Conservation (phyloP, 2,888 invertebrate species). For the Volucella inanis region DNA sequence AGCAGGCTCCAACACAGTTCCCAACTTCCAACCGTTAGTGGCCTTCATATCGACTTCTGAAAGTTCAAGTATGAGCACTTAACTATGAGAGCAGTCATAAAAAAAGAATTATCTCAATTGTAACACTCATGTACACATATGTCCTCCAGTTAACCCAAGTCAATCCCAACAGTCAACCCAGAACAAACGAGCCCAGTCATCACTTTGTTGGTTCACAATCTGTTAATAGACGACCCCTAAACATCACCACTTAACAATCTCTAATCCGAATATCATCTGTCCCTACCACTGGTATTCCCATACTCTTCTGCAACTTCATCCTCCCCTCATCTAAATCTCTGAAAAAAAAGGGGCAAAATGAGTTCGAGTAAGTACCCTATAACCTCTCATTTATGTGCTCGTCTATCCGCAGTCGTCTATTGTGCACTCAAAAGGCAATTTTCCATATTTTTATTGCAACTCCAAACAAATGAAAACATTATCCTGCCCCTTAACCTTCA, state of each 20-base stretch:
- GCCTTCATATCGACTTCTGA: no score
- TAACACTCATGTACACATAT: no score
- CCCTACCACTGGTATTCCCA: slow-evolving; percentile 18
- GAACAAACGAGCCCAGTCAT: slow-evolving; percentile 1
- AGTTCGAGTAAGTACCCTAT: slow-evolving; percentile 7
- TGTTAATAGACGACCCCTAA: slow-evolving; percentile 39
- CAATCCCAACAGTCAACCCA: neutral
- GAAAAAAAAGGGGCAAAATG: neutral
- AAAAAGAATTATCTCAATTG: no score
- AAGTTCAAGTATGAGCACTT: no score
- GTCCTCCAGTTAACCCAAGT: no score
- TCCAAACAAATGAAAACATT: slow-evolving; percentile 75
- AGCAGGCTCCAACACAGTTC: no score
- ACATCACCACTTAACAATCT: slow-evolving; percentile 37
- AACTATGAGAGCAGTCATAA: no score
- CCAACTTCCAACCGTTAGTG: no score
- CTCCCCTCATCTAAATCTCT: slow-evolving; percentile 25
- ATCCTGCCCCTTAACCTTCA: slow-evolving; percentile 62
- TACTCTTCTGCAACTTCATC: slow-evolving; percentile 23
- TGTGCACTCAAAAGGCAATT: slow-evolving; percentile 74
- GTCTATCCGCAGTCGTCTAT: slow-evolving; percentile 62
- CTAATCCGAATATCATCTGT: slow-evolving; percentile 70
- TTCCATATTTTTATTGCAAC: slow-evolving; percentile 75
- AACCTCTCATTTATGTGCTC: slow-evolving; percentile 54
- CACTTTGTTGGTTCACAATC: neutral